Evolutionary conservation across 1,140 invertebrate genomes (phyloP).

Genomic region (Aphelenchoides avenae): DNA sequence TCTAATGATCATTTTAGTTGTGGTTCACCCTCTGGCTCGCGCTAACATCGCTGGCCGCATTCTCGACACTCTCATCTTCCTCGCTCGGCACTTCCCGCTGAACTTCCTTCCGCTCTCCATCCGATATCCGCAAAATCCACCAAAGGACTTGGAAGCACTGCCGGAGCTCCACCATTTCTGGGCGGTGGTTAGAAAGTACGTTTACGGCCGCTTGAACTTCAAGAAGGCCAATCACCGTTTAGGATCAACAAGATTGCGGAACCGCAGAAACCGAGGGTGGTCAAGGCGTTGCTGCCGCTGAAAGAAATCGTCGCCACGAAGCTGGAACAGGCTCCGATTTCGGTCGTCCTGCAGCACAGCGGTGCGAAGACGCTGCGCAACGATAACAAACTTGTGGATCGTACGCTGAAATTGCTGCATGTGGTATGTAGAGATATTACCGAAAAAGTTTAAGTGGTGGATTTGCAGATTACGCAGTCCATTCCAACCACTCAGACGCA

Average conservation of each 20-base stretch:
- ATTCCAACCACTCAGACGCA: too few relatives aligned
- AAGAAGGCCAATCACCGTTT: background rate
- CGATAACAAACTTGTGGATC: too few relatives aligned
- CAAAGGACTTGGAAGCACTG: background rate
- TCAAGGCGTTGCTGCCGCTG: background rate
- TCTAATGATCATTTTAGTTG: too few relatives aligned
- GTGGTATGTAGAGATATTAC: too few relatives aligned
- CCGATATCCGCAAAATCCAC: constrained; percentile 1
- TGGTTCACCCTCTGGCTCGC: constrained; percentile 25
- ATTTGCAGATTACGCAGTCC: too few relatives aligned
- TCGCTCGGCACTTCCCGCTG: constrained; percentile 29
- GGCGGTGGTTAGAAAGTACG: constrained; percentile 29
- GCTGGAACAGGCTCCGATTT: constrained; percentile 23
- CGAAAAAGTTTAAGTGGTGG: too few relatives aligned
- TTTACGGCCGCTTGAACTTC: constrained; percentile 5
- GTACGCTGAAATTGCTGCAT: too few relatives aligned
- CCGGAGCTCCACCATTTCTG: constrained; percentile 24
- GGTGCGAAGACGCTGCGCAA: too few relatives aligned
- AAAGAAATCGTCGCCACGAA: constrained; percentile 14
- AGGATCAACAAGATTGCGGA: constrained; percentile 26
- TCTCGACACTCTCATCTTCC: constrained; percentile 29
- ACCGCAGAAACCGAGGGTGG: background rate
- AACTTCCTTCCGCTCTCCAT: constrained; percentile 39
- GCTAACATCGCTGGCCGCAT: constrained; percentile 21
- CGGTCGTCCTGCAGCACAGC: constrained; percentile 9